phyloP scores from a whole-genome alignment of 1,140 invertebrate species.

The Eriosoma lanigerum region DNA sequence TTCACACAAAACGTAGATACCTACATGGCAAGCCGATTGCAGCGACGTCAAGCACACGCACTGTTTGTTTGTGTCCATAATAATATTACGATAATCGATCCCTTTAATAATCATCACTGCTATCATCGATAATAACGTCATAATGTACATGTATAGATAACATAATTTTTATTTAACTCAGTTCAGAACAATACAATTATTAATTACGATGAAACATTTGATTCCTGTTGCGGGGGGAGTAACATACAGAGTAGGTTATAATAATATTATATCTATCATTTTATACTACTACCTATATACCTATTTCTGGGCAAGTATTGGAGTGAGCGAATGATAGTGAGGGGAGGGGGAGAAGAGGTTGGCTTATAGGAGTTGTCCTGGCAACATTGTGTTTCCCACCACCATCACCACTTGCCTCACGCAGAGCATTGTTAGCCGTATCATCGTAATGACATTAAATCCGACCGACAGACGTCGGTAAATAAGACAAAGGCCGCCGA shows the following conservation, averaged over 20 bases:
- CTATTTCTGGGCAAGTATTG: background rate
- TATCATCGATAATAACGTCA: no score
- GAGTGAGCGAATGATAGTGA: background rate
- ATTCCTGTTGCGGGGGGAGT: background rate
- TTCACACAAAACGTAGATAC: no score
- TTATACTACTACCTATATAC: background rate
- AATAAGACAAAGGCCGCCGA: conserved; percentile 48
- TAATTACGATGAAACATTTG: background rate
- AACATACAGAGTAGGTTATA: no score
- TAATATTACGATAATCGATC: no score
- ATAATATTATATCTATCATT: background rate
- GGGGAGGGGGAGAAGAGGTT: background rate
- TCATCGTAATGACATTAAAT: conserved; percentile 52
- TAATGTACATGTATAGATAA: no score
- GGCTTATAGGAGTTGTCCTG: conserved; percentile 38
- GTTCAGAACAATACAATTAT: no score
- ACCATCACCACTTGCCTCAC: background rate
- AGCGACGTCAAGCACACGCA: no score
- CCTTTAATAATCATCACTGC: no score
- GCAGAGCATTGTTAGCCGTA: conserved; percentile 36
- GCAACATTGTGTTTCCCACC: conserved; percentile 24
- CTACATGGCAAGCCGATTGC: no score
- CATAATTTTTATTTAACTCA: no score
- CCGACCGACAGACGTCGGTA: conserved; percentile 50
- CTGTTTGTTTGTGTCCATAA: no score